Conservation (phyloP, 2,888 invertebrate genomes). For the Lasius platythorax region DNA sequence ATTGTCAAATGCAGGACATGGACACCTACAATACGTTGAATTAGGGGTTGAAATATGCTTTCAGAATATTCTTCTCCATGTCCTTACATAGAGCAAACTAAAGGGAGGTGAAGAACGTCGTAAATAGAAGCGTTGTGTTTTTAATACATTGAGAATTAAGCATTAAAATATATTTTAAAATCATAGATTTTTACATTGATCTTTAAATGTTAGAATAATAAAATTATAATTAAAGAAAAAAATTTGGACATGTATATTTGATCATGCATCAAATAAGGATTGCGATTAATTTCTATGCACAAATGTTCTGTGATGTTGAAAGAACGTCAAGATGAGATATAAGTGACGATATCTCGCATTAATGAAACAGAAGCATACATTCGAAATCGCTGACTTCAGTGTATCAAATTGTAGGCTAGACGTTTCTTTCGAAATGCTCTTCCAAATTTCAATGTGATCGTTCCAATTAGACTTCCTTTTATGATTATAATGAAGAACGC, state of each 20-base stretch:
- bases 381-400: slow-evolving; percentile 20
- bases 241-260: neutral
- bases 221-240: neutral
- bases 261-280: neutral
- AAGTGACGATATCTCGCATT: neutral
- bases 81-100: neutral
- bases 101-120: neutral
- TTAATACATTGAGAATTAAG: neutral
- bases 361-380: neutral
- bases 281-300: neutral
- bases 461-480: neutral
- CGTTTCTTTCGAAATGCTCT: neutral
- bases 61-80: neutral
- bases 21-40: slow-evolving; percentile 16
- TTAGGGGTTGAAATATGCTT: neutral
- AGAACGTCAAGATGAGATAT: neutral
- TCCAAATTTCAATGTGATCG: neutral
- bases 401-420: slow-evolving; percentile 20
- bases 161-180: neutral
- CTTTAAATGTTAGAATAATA: too few species aligned
- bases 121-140: neutral
- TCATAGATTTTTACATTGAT: neutral
- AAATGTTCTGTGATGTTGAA: neutral
- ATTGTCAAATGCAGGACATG: neutral
- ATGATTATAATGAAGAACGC: neutral